phyloP scores from a whole-genome alignment of 2,113 vertebrate species.

The Coracopsis vasa region DNA sequence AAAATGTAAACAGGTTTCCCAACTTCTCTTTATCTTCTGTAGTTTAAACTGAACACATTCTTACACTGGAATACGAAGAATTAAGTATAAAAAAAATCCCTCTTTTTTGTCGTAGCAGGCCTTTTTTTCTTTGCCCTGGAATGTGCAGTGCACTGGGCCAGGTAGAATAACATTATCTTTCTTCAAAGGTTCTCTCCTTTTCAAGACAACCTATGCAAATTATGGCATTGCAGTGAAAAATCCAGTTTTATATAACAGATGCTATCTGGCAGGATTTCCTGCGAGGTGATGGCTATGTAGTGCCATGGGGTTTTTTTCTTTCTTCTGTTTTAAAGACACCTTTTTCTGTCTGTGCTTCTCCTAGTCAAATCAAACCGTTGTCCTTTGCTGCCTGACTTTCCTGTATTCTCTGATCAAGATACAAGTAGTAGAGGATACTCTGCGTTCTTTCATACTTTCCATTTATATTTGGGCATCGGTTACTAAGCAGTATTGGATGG shows the following conservation, averaged over 20 bases:
- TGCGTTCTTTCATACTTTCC: neutral
- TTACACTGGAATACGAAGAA: conserved; percentile 15
- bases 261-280: conserved; percentile 60
- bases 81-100: neutral
- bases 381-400: neutral
- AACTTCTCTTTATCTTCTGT: conserved; percentile 55
- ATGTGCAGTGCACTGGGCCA: neutral
- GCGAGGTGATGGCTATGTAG: neutral
- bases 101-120: neutral
- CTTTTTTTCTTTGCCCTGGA: neutral
- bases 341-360: neutral
- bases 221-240: conserved; percentile 19
- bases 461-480: neutral
- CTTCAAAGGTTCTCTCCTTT: neutral
- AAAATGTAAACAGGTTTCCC: conserved; percentile 69
- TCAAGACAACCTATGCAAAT: conserved; percentile 11
- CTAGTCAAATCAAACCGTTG: neutral
- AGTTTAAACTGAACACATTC: neutral
- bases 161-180: neutral
- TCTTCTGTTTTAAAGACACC: neutral
- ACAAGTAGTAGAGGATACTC: neutral
- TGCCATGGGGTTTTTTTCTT: neutral
- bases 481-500: neutral
- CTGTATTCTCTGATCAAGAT: neutral
- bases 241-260: conserved; percentile 31